phyloP scores from a whole-genome alignment of 2,888 invertebrate genomes.

The Cosmia pyralina region DNA sequence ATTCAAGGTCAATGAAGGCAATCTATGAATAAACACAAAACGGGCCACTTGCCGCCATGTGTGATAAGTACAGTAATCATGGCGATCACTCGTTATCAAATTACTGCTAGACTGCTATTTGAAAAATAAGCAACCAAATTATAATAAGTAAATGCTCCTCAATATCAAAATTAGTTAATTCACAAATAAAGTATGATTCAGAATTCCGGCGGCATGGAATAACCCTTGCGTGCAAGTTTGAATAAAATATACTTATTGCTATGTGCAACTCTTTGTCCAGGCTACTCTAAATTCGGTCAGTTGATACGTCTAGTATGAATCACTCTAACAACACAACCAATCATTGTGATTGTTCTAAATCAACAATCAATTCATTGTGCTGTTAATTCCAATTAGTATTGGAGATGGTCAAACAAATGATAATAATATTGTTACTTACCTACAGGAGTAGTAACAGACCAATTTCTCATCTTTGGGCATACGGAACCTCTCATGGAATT shows the following conservation, averaged over 20 bases:
- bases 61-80: neutral
- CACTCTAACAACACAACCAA: slow-evolving; percentile 14
- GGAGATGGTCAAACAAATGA: neutral
- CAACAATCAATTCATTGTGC: slow-evolving; percentile 8
- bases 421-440: slow-evolving; percentile 90
- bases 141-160: neutral
- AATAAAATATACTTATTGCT: slow-evolving; percentile 7
- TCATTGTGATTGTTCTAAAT: no score
- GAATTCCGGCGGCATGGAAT: slow-evolving; percentile 3
- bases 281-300: neutral
- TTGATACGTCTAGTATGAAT: slow-evolving; percentile 11
- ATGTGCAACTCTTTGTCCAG: slow-evolving; percentile 7
- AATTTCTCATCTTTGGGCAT: slow-evolving; percentile 98
- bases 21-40: slow-evolving; percentile 11
- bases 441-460: slow-evolving; percentile 98
- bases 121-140: neutral
- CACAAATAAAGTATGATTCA: slow-evolving; percentile 19
- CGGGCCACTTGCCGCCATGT: neutral
- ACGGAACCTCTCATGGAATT: slow-evolving; percentile 96
- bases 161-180: neutral
- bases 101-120: neutral
- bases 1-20: slow-evolving; percentile 1
- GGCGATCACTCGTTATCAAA: neutral
- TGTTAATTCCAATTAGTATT: slow-evolving; percentile 22
- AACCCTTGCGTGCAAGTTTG: slow-evolving; percentile 31